Percentiles rank a stretch among this genome's conserved stretches.
phyloP scores from a whole-genome alignment of 2,888 invertebrate genomes.

The Drosophila niveifrons region DNA sequence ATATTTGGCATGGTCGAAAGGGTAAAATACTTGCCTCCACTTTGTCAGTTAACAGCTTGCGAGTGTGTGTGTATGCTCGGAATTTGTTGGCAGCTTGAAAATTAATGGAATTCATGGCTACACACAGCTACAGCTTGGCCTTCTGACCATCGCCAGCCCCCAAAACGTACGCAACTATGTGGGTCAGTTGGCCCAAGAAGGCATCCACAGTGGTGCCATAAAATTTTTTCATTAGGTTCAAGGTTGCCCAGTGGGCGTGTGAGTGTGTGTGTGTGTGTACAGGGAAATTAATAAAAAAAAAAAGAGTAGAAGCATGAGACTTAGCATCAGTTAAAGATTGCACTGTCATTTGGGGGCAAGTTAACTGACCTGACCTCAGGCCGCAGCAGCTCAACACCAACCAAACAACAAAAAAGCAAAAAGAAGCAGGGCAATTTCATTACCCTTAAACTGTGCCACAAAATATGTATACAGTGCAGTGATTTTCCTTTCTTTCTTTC shows the following conservation, averaged over 20 bases:
- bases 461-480: conserved; percentile 36
- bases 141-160: conserved; percentile 67
- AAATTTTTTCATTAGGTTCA: conserved; percentile 80
- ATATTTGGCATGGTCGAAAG: conserved; percentile 69
- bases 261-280: conserved; percentile 32
- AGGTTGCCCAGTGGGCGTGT: conserved; percentile 62
- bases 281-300: conserved; percentile 66
- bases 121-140: conserved; percentile 70
- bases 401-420: not conserved
- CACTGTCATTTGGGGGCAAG: conserved; percentile 63
- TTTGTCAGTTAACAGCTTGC: conserved; percentile 46
- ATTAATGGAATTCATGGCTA: conserved; percentile 81
- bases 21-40: conserved; percentile 69
- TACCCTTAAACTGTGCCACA: conserved; percentile 60
- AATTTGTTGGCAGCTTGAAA: conserved; percentile 76
- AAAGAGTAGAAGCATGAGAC: conserved; percentile 3
- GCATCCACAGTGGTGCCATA: conserved; percentile 67
- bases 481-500: not conserved
- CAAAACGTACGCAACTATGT: conserved; percentile 61
- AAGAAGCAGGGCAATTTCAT: conserved; percentile 63
- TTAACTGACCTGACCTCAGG: conserved; percentile 32
- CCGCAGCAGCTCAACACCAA: not conserved
- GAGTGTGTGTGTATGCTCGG: conserved; percentile 39
- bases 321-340: conserved; percentile 35
- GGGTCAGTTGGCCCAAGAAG: conserved; percentile 62